A percentile compares a stretch with the other conserved stretches of the same genome.
These are phyloP conservation scores for Cyprinus carpio DNA, from an alignment of 2,113 vertebrate genomes.

Conservation along the genomic window DNA sequence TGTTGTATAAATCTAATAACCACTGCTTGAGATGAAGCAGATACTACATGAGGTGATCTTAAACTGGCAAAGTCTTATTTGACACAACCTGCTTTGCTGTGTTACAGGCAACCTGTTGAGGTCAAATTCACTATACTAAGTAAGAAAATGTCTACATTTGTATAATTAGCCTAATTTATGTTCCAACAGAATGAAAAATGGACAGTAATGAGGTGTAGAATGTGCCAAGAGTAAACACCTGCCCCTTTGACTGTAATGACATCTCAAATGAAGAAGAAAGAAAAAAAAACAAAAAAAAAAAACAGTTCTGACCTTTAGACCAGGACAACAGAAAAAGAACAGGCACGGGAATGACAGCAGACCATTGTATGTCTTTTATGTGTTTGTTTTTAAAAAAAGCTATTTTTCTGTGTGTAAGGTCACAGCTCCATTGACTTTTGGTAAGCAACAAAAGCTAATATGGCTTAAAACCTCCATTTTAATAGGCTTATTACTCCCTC, in stretches of 20 bases:
- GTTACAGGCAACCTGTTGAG: neutral
- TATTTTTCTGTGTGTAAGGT: too few species aligned
- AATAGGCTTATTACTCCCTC: too few species aligned
- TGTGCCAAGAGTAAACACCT: neutral
- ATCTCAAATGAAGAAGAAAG: neutral
- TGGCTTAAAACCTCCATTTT: too few species aligned
- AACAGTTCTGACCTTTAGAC: constrained; percentile 8
- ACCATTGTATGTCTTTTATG: too few species aligned
- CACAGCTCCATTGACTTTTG: too few species aligned
- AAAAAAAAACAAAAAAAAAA: neutral
- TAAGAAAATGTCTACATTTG: constrained; percentile 8
- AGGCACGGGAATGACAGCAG: too few species aligned
- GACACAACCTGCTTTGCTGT: neutral
- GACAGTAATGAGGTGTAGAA: constrained; percentile 20
- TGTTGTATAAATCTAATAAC: neutral
- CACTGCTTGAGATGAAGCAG: neutral
- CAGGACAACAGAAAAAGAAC: too few species aligned
- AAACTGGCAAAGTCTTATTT: neutral
- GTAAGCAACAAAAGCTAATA: too few species aligned
- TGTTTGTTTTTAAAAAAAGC: too few species aligned
- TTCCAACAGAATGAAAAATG: neutral
- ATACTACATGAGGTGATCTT: neutral
- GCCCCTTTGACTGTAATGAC: neutral
- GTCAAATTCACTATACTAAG: neutral
- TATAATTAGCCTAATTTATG: constrained; percentile 42